Conservation (phyloP, 2,888 invertebrate genomes). For the Pachycephus smyrnensis region DNA sequence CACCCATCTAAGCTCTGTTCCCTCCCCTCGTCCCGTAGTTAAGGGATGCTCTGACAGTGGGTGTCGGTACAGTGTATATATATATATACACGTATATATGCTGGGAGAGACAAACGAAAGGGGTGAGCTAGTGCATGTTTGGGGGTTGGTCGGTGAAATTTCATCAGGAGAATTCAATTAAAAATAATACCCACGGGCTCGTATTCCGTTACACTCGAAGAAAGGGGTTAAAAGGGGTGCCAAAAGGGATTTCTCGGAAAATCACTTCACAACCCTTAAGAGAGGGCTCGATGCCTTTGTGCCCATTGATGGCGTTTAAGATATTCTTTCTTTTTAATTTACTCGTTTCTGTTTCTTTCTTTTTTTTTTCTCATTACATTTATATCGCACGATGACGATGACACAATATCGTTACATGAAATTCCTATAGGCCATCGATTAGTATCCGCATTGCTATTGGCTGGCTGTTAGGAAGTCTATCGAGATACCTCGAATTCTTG, state of each 20-base stretch:
- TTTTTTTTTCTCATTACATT: not conserved
- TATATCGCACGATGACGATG: not conserved
- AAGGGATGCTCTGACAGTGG: not conserved
- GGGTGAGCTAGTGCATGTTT: not conserved
- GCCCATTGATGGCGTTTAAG: not conserved
- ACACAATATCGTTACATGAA: not conserved
- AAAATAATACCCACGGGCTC: conserved; percentile 53
- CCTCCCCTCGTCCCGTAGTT: not conserved
- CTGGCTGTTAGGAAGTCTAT: conserved; percentile 50
- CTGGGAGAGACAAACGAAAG: conserved; percentile 25
- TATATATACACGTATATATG: not conserved
- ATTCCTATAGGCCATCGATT: not conserved
- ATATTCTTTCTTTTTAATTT: not conserved
- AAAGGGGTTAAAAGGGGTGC: conserved; percentile 16
- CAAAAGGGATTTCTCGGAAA: not conserved
- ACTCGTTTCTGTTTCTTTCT: not conserved
- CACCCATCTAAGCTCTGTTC: not conserved
- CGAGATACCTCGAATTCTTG: conserved; percentile 62
- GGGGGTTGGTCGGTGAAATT: conserved; percentile 47
- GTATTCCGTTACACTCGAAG: conserved; percentile 6
- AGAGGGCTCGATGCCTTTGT: conserved; percentile 9
- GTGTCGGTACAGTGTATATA: not conserved
- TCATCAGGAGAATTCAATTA: conserved; percentile 63
- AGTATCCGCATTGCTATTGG: not conserved
- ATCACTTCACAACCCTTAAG: not conserved